A percentile compares a stretch with the other conserved stretches of the same genome.
These are phyloP conservation scores for Meriones psammophilus DNA, from an alignment of 2,797 vertebrate species.

Conservation along the genomic window DNA sequence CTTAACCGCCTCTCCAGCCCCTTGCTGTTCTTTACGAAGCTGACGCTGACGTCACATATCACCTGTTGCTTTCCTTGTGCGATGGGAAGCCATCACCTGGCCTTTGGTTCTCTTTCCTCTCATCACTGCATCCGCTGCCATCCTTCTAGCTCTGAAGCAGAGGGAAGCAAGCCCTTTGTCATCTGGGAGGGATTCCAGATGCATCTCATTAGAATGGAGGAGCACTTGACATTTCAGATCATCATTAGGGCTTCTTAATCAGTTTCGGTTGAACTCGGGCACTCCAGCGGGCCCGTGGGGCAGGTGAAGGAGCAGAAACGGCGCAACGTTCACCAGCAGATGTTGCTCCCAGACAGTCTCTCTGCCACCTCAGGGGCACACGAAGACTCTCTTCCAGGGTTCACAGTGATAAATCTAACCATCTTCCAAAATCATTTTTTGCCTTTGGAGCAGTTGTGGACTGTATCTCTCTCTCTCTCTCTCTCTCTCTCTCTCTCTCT, in stretches of 20 bases:
- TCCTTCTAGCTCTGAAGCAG: conserved; percentile 74
- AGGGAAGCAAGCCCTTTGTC: conserved; percentile 47
- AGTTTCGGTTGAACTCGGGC: conserved; percentile 42
- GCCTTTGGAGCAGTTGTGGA: background rate
- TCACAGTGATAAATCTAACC: background rate
- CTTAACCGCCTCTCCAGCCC: background rate
- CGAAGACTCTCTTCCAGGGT: background rate
- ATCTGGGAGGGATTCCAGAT: conserved; percentile 81
- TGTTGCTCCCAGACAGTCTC: background rate
- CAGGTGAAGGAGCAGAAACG: conserved; percentile 13
- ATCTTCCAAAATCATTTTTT: background rate
- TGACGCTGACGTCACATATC: background rate
- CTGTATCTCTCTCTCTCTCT: too few species aligned
- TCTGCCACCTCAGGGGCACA: background rate
- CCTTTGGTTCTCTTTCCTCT: conserved; percentile 71
- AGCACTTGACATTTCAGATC: conserved; percentile 84
- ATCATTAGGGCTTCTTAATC: conserved; percentile 80
- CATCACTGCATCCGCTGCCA: conserved; percentile 71
- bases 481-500: too few species aligned
- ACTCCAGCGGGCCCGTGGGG: conserved; percentile 61
- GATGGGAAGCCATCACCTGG: conserved; percentile 73
- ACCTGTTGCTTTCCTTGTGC: conserved; percentile 63
- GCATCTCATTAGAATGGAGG: conserved; percentile 33
- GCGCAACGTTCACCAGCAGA: background rate
- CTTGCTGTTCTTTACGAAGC: background rate